Conservation (phyloP, 92 coral and sea anemone genomes). For the Ricordea florida region DNA sequence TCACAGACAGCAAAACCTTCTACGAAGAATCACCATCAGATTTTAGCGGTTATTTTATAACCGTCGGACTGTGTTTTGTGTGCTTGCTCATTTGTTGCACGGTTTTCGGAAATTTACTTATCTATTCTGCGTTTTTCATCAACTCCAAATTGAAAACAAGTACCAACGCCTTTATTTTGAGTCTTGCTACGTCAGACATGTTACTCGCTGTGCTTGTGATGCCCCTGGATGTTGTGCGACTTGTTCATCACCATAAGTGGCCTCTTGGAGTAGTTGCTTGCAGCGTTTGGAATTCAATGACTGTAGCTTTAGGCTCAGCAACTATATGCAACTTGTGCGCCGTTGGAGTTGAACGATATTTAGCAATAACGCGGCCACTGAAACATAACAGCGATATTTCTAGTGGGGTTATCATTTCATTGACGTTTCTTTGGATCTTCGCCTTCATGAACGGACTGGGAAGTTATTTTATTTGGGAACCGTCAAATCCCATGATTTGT, state of each 20-base stretch:
- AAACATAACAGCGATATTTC: constrained; percentile 20
- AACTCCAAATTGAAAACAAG: constrained; percentile 20
- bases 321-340: constrained; percentile 41
- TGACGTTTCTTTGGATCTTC: constrained; percentile 32
- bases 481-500: constrained; percentile 2
- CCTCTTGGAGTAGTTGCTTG: constrained; percentile 39
- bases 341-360: constrained; percentile 37
- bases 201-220: constrained; percentile 34
- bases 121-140: constrained; percentile 20
- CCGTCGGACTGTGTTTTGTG: background rate
- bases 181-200: constrained; percentile 39
- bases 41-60: too few species aligned
- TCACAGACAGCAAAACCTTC: too few species aligned
- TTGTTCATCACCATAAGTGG: constrained; percentile 34
- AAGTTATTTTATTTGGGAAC: constrained; percentile 2
- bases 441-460: constrained; percentile 25
- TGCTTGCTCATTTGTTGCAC: constrained; percentile 2
- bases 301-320: constrained; percentile 41
- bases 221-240: constrained; percentile 43
- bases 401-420: background rate
- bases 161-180: constrained; percentile 46
- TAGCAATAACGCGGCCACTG: constrained; percentile 42
- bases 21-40: too few species aligned
- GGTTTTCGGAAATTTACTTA: constrained; percentile 31
- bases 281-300: constrained; percentile 46